Base-by-base conservation (phyloP, 2,113 vertebrate genomes). In the Theristicus caerulescens region DNA sequence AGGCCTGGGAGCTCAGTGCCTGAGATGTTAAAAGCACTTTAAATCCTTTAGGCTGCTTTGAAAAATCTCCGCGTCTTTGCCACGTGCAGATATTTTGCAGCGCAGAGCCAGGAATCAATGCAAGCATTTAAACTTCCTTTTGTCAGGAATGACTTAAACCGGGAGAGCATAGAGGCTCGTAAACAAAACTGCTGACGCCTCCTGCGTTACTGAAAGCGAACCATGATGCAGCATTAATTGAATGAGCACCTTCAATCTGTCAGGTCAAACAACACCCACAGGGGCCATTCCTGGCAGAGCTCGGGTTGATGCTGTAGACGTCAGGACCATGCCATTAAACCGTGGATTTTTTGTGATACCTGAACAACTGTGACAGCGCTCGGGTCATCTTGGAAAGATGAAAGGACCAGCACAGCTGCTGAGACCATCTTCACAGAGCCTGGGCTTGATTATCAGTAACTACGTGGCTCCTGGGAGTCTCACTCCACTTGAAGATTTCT, bases 41-140 rank as follows among this genome's bases (percentile, higher is more conserved):
- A 95, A 96, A 95, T 90, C 79, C 94, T 95, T 85, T 77, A 93
- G 89, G 71, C 87, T 73, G 70, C 95, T 97, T 94, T 95, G 95
- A 97, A 90, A 96, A 95, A 94, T 73, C 89, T 91, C 93, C 40
- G 13, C 3, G 13, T 58, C 78, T 79, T 79, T 90, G 74, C 77
- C 92, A 92, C 85, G 78, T 86, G 88, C 6, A 9, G 96, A 62
- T 95, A 79, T 95, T 95, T 95, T 93, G 91, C 70, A 24, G 44
- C 4, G 58, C 7, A 0, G 86, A 91, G 87, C 94, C 78, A 80
- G 93, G 93, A 96, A 94, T 97, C 91, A 93, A 85, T 94, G 95
- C 29, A 20, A 94, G 71, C 66, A 36, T 94, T 95, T 95, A 93
- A 95, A 94, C 70, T 83, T 95, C 89, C 74, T 90, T 95, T 95